These are phyloP conservation scores for Drosophila pruinosa DNA, from an alignment of 1,140 invertebrate species.

Conservation along the genomic window DNA sequence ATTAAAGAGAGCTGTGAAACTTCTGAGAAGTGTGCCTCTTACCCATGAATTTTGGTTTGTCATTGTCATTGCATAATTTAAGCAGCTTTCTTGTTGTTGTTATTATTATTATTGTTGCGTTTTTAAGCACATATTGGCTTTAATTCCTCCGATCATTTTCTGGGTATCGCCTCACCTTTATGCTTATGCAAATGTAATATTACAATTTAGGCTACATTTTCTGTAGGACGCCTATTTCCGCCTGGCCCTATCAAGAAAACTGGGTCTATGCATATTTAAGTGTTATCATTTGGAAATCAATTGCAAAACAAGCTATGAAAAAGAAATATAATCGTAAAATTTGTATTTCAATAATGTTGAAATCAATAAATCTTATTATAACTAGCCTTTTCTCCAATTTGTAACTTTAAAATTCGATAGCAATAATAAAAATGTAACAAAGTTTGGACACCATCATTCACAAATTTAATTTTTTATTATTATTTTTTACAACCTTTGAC, in stretches of 20 bases:
- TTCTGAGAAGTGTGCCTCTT: slow-evolving; percentile 58
- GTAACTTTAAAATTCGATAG: no score
- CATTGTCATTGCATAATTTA: slow-evolving; percentile 63
- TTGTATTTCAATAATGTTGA: not conserved
- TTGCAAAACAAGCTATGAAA: slow-evolving; percentile 22
- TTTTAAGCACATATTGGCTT: slow-evolving; percentile 9
- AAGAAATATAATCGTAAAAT: not conserved
- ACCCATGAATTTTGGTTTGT: slow-evolving; percentile 24
- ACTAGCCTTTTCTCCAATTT: no score
- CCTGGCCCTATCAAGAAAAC: slow-evolving; percentile 37
- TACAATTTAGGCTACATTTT: no score
- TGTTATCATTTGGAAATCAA: slow-evolving; percentile 38
- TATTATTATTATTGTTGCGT: not conserved
- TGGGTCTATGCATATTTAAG: slow-evolving; percentile 53
- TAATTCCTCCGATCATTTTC: not conserved
- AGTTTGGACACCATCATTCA: no score
- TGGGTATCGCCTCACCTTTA: not conserved
- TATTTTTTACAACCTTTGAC: no score
- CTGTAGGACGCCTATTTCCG: slow-evolving; percentile 24
- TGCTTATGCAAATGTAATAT: slow-evolving; percentile 4
- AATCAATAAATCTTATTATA: not conserved
- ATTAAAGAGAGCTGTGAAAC: slow-evolving; percentile 27
- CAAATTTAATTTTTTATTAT: no score
- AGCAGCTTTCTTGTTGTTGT: slow-evolving; percentile 16
- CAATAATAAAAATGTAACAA: no score